These are phyloP conservation scores for Procambarus clarkii DNA, from an alignment of 1,140 invertebrate genomes.

Conservation along the genomic window DNA sequence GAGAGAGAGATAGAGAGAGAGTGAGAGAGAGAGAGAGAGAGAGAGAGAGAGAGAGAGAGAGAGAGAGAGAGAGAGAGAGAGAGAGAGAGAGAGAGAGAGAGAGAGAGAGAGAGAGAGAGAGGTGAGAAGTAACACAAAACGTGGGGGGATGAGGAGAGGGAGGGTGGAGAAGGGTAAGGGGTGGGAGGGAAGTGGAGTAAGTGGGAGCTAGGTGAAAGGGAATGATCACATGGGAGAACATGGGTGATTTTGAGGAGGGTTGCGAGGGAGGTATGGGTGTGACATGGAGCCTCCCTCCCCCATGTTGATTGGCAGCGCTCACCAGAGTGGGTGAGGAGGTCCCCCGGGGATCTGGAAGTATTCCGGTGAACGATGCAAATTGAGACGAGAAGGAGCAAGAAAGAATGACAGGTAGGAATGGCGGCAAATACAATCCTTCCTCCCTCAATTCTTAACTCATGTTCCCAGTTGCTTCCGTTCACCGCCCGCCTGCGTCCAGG, in stretches of 20 bases:
- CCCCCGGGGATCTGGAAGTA: too few relatives aligned
- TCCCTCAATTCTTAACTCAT: background rate
- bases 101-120: background rate
- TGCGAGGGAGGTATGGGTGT: too few relatives aligned
- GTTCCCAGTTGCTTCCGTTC: background rate
- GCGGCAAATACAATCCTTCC: background rate
- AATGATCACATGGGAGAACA: too few relatives aligned
- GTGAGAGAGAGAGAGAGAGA: background rate
- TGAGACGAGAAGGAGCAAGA: background rate
- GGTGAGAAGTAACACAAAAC: background rate
- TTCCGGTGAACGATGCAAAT: background rate
- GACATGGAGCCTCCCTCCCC: too few relatives aligned
- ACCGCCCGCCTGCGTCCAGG: too few relatives aligned
- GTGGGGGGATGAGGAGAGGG: background rate
- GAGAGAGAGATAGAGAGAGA: background rate
- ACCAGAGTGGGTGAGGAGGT: too few relatives aligned
- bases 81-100: background rate
- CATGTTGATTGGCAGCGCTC: too few relatives aligned
- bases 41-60: background rate
- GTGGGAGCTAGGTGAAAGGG: too few relatives aligned
- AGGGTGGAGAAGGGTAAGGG: too few relatives aligned
- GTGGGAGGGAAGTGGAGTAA: background rate
- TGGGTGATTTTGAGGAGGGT: too few relatives aligned
- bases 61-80: background rate
- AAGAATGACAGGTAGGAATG: constrained; percentile 19